Evolutionary conservation across 2,113 vertebrate genomes (phyloP).

Genomic region (Pseudopipra pipra): DNA sequence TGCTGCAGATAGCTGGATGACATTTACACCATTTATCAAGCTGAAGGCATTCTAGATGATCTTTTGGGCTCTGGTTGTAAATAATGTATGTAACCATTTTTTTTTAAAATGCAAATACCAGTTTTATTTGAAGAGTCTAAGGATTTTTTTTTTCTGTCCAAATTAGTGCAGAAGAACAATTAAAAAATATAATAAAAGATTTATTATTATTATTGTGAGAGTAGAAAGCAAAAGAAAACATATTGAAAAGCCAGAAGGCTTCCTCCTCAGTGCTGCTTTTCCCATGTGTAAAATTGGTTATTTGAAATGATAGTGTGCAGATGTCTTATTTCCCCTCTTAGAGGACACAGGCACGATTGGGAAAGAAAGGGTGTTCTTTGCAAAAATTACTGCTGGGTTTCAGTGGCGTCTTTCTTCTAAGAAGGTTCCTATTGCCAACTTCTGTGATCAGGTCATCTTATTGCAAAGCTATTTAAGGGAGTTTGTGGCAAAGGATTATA

Average conservation of each 20-base stretch:
- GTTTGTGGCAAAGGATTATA: not conserved
- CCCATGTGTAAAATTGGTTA: not conserved
- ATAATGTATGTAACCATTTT: not conserved
- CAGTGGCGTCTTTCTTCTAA: not conserved
- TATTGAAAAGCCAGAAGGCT: not conserved
- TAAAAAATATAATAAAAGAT: not conserved
- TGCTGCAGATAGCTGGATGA: constrained; percentile 38
- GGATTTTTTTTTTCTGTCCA: not conserved
- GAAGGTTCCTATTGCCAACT: not conserved
- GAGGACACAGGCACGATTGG: not conserved
- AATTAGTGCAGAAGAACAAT: not conserved
- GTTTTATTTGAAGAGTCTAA: constrained; percentile 25
- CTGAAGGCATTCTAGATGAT: constrained; percentile 10
- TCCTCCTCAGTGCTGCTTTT: not conserved
- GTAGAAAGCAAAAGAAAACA: constrained; percentile 26
- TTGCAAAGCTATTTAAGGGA: not conserved
- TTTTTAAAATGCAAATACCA: not conserved
- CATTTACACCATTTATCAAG: constrained; percentile 40
- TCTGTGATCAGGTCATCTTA: not conserved
- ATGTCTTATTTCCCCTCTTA: not conserved
- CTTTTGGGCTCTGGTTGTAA: constrained; percentile 48
- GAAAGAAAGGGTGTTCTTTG: not conserved
- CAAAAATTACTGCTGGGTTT: not conserved
- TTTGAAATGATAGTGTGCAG: not conserved
- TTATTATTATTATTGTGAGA: not conserved